Evolutionary conservation across 2,113 vertebrate species (phyloP).

Genomic region (Pachycephala philippinensis): DNA sequence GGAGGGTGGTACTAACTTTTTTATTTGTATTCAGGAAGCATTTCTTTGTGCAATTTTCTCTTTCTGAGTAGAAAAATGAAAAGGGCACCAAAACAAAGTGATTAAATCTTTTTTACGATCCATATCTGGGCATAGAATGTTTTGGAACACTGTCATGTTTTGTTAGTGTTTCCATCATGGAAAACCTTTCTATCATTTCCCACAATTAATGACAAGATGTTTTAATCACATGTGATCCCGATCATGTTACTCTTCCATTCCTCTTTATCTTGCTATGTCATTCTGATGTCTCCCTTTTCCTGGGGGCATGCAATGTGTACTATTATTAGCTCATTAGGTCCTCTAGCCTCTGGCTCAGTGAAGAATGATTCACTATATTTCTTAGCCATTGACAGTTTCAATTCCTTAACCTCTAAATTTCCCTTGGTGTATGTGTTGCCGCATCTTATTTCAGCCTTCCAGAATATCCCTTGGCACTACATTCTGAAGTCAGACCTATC

Average conservation of each 20-base stretch:
- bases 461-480: not conserved
- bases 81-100: not conserved
- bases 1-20: not conserved
- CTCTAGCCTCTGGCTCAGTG: slow-evolving; percentile 28
- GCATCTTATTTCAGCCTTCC: slow-evolving; percentile 3
- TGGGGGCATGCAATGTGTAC: not conserved
- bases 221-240: not conserved
- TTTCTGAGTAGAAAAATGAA: not conserved
- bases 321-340: slow-evolving; percentile 54
- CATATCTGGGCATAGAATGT: not conserved
- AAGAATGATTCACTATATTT: slow-evolving; percentile 52
- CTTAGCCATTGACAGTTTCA: slow-evolving; percentile 34
- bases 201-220: not conserved
- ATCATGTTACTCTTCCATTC: not conserved
- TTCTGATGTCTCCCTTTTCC: not conserved
- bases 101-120: not conserved
- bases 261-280: slow-evolving; percentile 5
- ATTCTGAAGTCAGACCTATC: not conserved
- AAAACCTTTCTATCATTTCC: not conserved
- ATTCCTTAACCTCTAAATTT: slow-evolving; percentile 59
- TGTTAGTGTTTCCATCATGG: not conserved
- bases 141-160: not conserved
- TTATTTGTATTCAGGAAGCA: not conserved
- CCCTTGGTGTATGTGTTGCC: not conserved
- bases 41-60: not conserved